A percentile compares a stretch with the other conserved stretches of the same genome.
These are phyloP conservation scores for Oreochromis tanganicae DNA, from an alignment of 2,113 vertebrate species.

Conservation along the genomic window DNA sequence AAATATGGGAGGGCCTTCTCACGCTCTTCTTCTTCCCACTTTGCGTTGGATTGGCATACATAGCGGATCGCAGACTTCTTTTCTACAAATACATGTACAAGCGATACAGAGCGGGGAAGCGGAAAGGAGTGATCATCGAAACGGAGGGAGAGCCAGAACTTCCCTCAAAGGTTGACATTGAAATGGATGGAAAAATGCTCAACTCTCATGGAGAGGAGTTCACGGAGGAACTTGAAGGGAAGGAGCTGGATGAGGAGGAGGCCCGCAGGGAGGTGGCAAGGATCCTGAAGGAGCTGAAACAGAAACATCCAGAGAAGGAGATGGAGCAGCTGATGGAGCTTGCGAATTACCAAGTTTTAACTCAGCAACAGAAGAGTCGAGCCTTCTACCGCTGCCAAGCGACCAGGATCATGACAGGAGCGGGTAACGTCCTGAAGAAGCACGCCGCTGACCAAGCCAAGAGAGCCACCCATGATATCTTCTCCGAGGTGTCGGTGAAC, in stretches of 20 bases:
- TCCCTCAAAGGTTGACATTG: conserved; percentile 82
- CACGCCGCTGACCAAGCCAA: conserved; percentile 89
- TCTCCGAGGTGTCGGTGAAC: conserved; percentile 72
- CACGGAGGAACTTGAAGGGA: conserved; percentile 76
- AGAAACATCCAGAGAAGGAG: conserved; percentile 92
- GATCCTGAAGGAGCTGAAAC: conserved; percentile 91
- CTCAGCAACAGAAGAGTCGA: conserved; percentile 90
- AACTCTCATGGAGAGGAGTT: conserved; percentile 82
- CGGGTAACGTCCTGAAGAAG: conserved; percentile 87
- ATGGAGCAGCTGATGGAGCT: conserved; percentile 87
- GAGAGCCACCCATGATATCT: conserved; percentile 80
- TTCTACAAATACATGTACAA: conserved; percentile 96
- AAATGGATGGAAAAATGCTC: conserved; percentile 87
- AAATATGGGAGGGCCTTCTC: conserved; percentile 96
- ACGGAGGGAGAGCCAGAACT: conserved; percentile 85
- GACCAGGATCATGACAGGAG: conserved; percentile 89
- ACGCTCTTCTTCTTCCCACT: conserved; percentile 96
- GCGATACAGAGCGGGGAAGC: conserved; percentile 87
- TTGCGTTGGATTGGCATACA: conserved; percentile 90
- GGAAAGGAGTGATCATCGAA: conserved; percentile 90
- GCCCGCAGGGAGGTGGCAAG: conserved; percentile 83
- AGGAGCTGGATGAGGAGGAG: conserved; percentile 87
- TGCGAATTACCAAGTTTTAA: conserved; percentile 88
- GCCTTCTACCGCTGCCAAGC: conserved; percentile 95
- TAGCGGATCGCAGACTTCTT: conserved; percentile 91